Base-by-base conservation (phyloP, 2,113 vertebrate genomes). In the Okapia johnstoni region DNA sequence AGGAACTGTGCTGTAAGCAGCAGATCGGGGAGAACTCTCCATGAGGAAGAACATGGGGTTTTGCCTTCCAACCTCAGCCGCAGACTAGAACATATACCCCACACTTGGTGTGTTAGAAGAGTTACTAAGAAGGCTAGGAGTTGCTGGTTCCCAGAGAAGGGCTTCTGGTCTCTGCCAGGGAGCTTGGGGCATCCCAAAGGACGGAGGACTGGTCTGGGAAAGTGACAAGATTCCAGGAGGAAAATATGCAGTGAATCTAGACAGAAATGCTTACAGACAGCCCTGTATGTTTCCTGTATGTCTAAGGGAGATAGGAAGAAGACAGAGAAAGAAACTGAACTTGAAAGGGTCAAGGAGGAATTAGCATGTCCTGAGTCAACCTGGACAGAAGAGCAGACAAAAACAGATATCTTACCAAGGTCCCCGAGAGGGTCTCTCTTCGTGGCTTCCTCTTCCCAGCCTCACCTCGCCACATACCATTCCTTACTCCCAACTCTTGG, bases 1-100 rank as follows among this genome's bases (percentile, higher is more conserved):
- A 30, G 16, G 17, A 80, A 55, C n/a, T 0, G 1, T 0, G 2
- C 5, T 5, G 1, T 13, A 26, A 0, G 21, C 3, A 23, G 6
- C 12, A 52, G 54, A 79, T 9, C n/a, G 0, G 1, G 85, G 17
- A 90, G n/a, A 46, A 25, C 40, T 40, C 50, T 14, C 57, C 28
- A 4, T 13, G 33, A 87, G 46, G 10, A 77, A 50, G 54, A 86
- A 58, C 3, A n/a, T 1, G 8, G 6, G 6, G 6, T 57, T 93
- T 40, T 57, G 19, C 12, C 21, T 55, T 73, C 43, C 11, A 26
- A 7, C 23, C 6, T 70, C 30, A 23, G 55, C 2, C 4, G 46
- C n/a, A 54, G 58, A 30, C 63, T 23, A 66, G 92, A 92, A 40
- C 36, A 36, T 7, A 30, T 7, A 15, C 19, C 58, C 9, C 6